These are phyloP conservation scores for Halictus ligatus DNA, from an alignment of 2,888 invertebrate species.

Conservation along the genomic window DNA sequence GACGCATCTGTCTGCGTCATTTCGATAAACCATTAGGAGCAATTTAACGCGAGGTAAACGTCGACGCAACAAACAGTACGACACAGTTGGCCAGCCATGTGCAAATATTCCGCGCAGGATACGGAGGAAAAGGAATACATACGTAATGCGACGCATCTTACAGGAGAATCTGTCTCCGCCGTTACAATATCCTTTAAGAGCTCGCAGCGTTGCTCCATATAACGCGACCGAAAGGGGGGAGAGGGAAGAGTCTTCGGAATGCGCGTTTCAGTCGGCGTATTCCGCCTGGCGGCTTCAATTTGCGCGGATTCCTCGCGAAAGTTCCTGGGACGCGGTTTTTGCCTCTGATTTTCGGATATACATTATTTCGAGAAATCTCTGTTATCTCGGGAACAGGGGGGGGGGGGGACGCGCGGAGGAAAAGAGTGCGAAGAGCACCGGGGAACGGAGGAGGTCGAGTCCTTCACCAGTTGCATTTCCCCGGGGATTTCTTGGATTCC, in stretches of 20 bases:
- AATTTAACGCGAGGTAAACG: neutral
- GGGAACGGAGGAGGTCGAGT: neutral
- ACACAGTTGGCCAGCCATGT: neutral
- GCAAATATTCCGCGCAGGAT: neutral
- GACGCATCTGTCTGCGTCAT: neutral
- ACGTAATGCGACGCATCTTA: neutral
- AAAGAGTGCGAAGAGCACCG: neutral
- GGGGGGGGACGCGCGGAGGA: neutral
- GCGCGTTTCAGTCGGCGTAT: constrained; percentile 19
- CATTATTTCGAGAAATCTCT: constrained; percentile 1
- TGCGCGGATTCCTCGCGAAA: constrained; percentile 11
- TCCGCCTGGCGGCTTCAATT: constrained; percentile 32
- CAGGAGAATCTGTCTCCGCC: constrained; percentile 19
- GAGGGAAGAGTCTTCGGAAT: constrained; percentile 11
- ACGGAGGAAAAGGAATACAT: neutral
- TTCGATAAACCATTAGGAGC: neutral
- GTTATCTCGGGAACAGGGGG: neutral
- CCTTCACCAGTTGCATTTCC: constrained; percentile 1
- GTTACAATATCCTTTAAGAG: constrained; percentile 41
- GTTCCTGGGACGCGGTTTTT: constrained; percentile 5
- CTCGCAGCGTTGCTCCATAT: constrained; percentile 1
- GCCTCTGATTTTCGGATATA: constrained; percentile 37
- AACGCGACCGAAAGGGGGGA: neutral
- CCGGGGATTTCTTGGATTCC: constrained; percentile 6
- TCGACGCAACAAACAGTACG: neutral